Evolutionary conservation across 2,797 vertebrate species (phyloP).

Genomic region (Ctenosaura bakeri): DNA sequence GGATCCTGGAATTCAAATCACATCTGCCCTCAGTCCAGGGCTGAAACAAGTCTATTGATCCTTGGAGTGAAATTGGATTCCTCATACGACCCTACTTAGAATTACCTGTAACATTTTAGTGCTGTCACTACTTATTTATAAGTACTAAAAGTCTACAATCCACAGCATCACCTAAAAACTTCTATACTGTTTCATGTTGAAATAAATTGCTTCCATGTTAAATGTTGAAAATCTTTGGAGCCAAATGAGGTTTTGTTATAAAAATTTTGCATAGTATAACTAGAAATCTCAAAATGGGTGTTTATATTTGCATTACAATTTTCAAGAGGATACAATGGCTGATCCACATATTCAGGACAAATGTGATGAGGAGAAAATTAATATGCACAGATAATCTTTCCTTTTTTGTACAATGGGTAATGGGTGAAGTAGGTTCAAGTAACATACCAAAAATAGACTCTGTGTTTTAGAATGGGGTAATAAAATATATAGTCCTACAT

Average conservation of each 20-base stretch:
- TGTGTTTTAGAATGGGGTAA: constrained; percentile 74
- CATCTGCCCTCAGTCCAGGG: neutral
- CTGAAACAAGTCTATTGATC: too few relatives aligned
- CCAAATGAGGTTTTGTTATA: neutral
- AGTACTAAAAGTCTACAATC: constrained; percentile 17
- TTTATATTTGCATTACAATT: constrained; percentile 41
- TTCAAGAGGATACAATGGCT: constrained; percentile 54
- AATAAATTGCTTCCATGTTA: neutral
- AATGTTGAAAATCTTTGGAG: neutral
- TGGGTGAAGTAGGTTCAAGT: constrained; percentile 69
- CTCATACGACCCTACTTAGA: neutral
- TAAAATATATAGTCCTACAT: constrained; percentile 69
- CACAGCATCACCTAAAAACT: neutral
- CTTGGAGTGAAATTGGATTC: neutral
- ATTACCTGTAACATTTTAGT: neutral
- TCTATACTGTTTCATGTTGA: constrained; percentile 7
- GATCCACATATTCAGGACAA: constrained; percentile 66
- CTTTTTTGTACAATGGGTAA: constrained; percentile 67
- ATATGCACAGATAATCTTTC: constrained; percentile 65
- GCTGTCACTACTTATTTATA: constrained; percentile 21
- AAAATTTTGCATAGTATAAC: constrained; percentile 31
- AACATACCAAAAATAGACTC: constrained; percentile 74
- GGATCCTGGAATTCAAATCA: neutral
- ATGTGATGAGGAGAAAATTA: constrained; percentile 70
- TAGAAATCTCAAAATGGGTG: constrained; percentile 23